These are phyloP conservation scores for Cercopithecus mona DNA, from an alignment of 2,113 vertebrate genomes.

Conservation along the genomic window DNA sequence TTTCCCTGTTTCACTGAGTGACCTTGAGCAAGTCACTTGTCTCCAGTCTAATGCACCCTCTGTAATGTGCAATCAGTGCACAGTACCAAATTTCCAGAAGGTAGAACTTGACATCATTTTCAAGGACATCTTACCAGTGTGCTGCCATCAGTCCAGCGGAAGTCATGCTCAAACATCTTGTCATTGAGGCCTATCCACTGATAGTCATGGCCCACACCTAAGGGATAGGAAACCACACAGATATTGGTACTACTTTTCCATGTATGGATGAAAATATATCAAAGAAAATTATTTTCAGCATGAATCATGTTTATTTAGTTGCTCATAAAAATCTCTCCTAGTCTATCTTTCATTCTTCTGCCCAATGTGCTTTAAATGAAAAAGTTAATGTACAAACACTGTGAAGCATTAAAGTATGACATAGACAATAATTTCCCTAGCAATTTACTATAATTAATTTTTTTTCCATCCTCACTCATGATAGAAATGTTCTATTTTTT, in stretches of 20 bases:
- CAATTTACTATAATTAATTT: slow-evolving; percentile 16
- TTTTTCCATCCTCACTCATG: slow-evolving; percentile 1
- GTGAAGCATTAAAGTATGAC: rapidly evolving
- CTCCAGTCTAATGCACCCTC: not conserved
- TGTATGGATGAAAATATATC: slow-evolving; percentile 65
- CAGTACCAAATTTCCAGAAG: not conserved
- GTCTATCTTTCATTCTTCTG: not conserved
- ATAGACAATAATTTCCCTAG: not conserved
- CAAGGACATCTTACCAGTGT: slow-evolving; percentile 90
- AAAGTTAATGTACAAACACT: slow-evolving; percentile 39
- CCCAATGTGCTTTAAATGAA: not conserved
- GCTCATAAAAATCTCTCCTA: slow-evolving; percentile 5
- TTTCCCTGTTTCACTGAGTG: not conserved
- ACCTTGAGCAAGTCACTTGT: not conserved
- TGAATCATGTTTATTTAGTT: slow-evolving; percentile 69
- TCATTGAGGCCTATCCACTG: slow-evolving; percentile 99
- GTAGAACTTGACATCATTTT: not conserved
- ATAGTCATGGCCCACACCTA: slow-evolving; percentile 97
- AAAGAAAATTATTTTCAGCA: slow-evolving; percentile 72
- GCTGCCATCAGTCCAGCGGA: slow-evolving; percentile 96
- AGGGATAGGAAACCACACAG: slow-evolving; percentile 69
- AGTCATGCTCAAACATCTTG: slow-evolving; percentile 98
- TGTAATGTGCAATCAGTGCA: not conserved
- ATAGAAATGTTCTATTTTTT: slow-evolving; percentile 45
- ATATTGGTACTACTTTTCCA: slow-evolving; percentile 66